Conservation (phyloP, 2,113 vertebrate species). For the Tetrax tetrax region DNA sequence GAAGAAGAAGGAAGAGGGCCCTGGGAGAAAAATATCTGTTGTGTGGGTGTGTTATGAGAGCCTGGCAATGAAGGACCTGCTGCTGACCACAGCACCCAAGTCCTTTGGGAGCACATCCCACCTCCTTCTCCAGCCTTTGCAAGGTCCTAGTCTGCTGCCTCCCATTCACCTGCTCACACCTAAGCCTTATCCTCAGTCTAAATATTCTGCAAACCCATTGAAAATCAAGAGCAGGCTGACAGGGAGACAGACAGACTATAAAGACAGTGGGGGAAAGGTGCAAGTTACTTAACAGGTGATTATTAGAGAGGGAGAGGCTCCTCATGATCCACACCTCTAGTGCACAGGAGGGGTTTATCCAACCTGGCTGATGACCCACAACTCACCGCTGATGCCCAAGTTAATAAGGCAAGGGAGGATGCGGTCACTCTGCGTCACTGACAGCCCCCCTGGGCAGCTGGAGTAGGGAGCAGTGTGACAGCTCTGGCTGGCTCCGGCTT, state of each 20-base stretch:
- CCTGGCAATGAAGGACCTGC: rapidly evolving
- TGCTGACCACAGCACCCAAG: background rate
- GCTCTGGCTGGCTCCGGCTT: background rate
- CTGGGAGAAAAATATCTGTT: rapidly evolving
- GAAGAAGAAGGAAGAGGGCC: background rate
- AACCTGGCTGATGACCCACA: background rate
- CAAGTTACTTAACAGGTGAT: background rate
- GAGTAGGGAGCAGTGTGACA: background rate
- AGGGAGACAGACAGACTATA: background rate
- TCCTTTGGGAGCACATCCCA: background rate
- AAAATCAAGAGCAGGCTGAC: background rate
- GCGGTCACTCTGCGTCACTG: background rate
- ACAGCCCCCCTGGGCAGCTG: background rate
- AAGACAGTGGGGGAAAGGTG: background rate
- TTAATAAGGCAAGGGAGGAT: background rate
- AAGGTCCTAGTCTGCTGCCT: background rate
- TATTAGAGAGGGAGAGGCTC: background rate
- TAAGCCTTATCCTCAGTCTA: background rate
- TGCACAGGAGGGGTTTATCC: background rate
- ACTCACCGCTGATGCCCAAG: background rate
- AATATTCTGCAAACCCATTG: background rate
- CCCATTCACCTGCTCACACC: background rate
- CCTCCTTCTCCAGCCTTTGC: background rate
- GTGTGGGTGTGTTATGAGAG: rapidly evolving
- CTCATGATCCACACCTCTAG: background rate